Evolutionary conservation across 1,140 invertebrate genomes (phyloP).

Genomic region (Oedothorax gibbosus): DNA sequence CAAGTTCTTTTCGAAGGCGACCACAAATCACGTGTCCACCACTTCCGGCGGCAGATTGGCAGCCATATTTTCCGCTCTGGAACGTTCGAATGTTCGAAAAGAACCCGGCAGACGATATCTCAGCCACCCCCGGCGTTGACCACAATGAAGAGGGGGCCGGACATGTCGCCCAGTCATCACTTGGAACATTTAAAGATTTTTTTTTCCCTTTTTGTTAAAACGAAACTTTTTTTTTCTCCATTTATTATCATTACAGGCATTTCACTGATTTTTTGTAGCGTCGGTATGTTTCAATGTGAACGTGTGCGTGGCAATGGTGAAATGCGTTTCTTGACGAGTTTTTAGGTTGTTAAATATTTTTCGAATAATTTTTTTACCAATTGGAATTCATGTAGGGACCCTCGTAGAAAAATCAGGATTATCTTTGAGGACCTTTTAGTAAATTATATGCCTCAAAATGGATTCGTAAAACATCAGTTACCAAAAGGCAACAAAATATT

Average conservation of each 20-base stretch:
- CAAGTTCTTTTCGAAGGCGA: conserved; percentile 7
- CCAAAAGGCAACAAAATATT: too few relatives aligned
- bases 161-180: conserved; percentile 35
- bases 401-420: too few relatives aligned
- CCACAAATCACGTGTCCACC: conserved; percentile 55
- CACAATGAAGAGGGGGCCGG: conserved; percentile 24
- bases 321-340: too few relatives aligned
- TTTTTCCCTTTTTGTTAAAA: neutral
- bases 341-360: too few relatives aligned
- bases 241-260: conserved; percentile 51
- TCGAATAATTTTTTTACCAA: too few relatives aligned
- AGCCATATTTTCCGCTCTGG: conserved; percentile 52
- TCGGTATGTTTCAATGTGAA: neutral
- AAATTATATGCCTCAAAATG: too few relatives aligned
- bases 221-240: neutral
- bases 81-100: conserved; percentile 44
- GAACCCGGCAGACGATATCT: conserved; percentile 25
- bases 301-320: too few relatives aligned
- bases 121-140: conserved; percentile 34
- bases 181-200: neutral
- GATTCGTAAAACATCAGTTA: too few relatives aligned
- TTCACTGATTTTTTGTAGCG: conserved; percentile 36
- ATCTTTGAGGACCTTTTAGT: too few relatives aligned
- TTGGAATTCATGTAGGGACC: too few relatives aligned
- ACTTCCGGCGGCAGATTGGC: conserved; percentile 57